Base-by-base conservation (phyloP, 2,888 invertebrate species). In the Lobophora halterata region DNA sequence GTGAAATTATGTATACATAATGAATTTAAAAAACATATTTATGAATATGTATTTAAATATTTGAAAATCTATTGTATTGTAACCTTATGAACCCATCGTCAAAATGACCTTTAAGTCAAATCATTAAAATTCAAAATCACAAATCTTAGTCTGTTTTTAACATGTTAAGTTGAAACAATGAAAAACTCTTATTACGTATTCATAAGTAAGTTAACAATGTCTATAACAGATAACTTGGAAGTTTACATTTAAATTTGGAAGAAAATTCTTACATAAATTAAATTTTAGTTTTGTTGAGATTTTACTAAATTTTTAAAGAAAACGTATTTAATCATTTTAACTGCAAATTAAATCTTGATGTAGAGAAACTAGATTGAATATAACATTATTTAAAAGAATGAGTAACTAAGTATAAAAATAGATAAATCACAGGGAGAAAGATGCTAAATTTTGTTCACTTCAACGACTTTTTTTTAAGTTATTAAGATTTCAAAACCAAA, bases 211-310 rank as follows among this genome's bases (percentile, higher is more conserved):
- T 28, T 27, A 36, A 46, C 44, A 50, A 52, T 46, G 51, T 50
- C 44, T 52, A 45, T 52, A 56, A 52, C 51, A 52, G 38, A 52
- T 52, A 49, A 46, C 29, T 37, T 30, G 26, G 10, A 46, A 28
- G 14, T 11, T 32, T 13, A 14, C 6, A 21, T 26, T 43, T 14
- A 13, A 17, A 19, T 27, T 32, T 35, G 13, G 19, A 26, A 23
- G 18, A 26, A 38, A 37, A 23, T 24, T 33, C 20, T 12, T 25
- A 30, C 28, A 28, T 16, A 28, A 23, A 35, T 28, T 21, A 18
- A 19, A 17, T 20, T 14, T 23, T 5, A 25, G 34, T 20, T 30
- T 40, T 41, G 33, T 29, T 21, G 14, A 25, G 28, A 25, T 43
- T 24, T 25, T 20, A 41, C 41, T 35, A 13, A 26, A 6, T 26